Evolutionary conservation across 2,888 invertebrate genomes (phyloP).

Genomic region (Podabrus alpinus): DNA sequence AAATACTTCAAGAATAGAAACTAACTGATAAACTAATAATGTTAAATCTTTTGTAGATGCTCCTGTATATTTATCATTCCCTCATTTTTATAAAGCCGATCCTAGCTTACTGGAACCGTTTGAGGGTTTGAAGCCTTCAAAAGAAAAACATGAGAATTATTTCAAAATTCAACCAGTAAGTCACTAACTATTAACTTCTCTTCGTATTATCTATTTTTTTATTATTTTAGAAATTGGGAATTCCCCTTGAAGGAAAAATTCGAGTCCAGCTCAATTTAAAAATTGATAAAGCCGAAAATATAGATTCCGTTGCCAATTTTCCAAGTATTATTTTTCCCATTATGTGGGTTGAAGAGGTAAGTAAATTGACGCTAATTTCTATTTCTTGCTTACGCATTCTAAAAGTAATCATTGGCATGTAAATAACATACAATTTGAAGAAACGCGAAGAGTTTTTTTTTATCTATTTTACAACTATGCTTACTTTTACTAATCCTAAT

Average conservation of each 20-base stretch:
- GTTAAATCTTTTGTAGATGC: slow-evolving; percentile 66
- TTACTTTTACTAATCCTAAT: background rate
- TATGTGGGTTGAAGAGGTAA: slow-evolving; percentile 87
- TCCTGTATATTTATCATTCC: slow-evolving; percentile 86
- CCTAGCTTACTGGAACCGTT: slow-evolving; percentile 68
- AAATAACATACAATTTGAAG: background rate
- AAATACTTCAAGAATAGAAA: too few species aligned
- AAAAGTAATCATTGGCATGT: background rate
- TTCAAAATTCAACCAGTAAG: slow-evolving; percentile 86
- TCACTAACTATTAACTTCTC: slow-evolving; percentile 21
- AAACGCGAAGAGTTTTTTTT: background rate
- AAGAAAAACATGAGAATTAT: slow-evolving; percentile 73
- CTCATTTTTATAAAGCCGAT: slow-evolving; percentile 86
- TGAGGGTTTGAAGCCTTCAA: slow-evolving; percentile 72
- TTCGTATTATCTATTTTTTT: slow-evolving; percentile 26
- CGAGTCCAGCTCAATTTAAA: slow-evolving; percentile 81
- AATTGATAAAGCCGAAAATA: slow-evolving; percentile 73
- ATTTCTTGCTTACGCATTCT: background rate
- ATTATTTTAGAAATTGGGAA: slow-evolving; percentile 82
- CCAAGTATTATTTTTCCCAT: slow-evolving; percentile 82
- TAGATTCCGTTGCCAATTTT: slow-evolving; percentile 74
- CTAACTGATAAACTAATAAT: background rate
- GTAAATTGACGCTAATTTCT: too few species aligned
- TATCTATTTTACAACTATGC: too few species aligned
- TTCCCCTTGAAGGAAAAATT: slow-evolving; percentile 80